phyloP scores from a whole-genome alignment of 2,888 invertebrate species.

The Isoperla grammatica region DNA sequence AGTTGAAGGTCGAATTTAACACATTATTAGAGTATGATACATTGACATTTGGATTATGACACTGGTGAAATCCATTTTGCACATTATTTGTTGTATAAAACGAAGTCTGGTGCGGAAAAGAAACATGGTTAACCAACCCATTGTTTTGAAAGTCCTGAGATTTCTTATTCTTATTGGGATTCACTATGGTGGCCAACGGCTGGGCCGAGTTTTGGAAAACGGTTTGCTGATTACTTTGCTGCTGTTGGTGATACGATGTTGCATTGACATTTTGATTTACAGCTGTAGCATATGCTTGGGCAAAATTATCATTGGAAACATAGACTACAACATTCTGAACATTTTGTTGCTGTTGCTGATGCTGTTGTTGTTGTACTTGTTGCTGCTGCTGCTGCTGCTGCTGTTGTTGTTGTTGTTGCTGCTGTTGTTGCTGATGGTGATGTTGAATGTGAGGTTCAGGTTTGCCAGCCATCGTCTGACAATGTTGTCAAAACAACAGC shows the following conservation, averaged over 20 bases:
- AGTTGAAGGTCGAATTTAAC: slow-evolving; percentile 22
- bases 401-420: slow-evolving; percentile 7
- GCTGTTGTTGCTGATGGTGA: slow-evolving; percentile 35
- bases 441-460: slow-evolving; percentile 55
- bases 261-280: slow-evolving; percentile 45
- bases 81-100: slow-evolving; percentile 25
- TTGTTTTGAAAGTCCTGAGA: slow-evolving; percentile 25
- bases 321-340: slow-evolving; percentile 54
- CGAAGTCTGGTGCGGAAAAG: slow-evolving; percentile 23
- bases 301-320: slow-evolving; percentile 53
- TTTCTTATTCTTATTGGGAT: slow-evolving; percentile 24
- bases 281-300: slow-evolving; percentile 44
- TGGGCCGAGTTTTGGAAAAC: slow-evolving; percentile 22
- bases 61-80: slow-evolving; percentile 26
- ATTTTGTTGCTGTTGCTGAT: slow-evolving; percentile 34
- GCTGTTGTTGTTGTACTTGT: slow-evolving; percentile 28
- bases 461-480: slow-evolving; percentile 67
- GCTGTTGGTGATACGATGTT: slow-evolving; percentile 24
- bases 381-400: slow-evolving; percentile 31
- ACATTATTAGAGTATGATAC: slow-evolving; percentile 21
- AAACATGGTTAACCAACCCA: slow-evolving; percentile 22
- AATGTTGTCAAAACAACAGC: slow-evolving; percentile 42
- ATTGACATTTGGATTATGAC: slow-evolving; percentile 25
- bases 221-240: slow-evolving; percentile 24
- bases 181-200: slow-evolving; percentile 25